Base-by-base conservation (phyloP, 1,140 invertebrate species). In the Hycleus phaleratus region DNA sequence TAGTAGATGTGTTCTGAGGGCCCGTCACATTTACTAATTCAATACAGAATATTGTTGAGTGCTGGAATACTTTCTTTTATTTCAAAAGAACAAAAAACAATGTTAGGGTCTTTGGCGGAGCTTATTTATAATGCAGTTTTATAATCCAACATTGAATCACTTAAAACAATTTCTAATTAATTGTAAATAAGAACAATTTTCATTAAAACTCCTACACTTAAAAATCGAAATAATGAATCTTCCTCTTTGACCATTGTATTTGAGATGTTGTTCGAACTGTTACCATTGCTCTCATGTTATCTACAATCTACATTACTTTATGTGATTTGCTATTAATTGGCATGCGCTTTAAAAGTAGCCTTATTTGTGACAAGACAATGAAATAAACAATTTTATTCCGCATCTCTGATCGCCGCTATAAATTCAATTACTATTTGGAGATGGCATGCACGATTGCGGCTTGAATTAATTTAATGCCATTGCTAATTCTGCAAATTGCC, bases 271-370 rank as follows among this genome's bases (percentile, higher is more conserved):
- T 59, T 53, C 46, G 38, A 42, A 54, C 4, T 32, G 7, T 32
- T 32, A 2, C 32, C 46, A 50, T 53, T 47, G 49, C 57, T 50
- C 49, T 32, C 32, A 32, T 32, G 32, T 32, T 63, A 63, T 63
- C 61, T 59, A 32, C 44, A 50, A 63, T 63, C 62, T 63, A 63
- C 61, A 63, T 63, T 61, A 52, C 59, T 59, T 59, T 59, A 61
- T 61, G 49, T 49, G 59, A 60, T 58, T 58, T 58, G 59, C 59
- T 61, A 63, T 63, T 63, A 63, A 63, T 63, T 63, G 62, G 59
- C 62, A 58, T 63, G 47, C 59, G 56, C 46, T 56, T 61, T 49
- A 60, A 60, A 51, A 46, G 59, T 45, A 50, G 51, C 46, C 56
- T 55, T 52, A 60, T 60, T 60, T 55, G 58, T 49, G 61, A 63